Evolutionary conservation across 1,140 invertebrate genomes (phyloP).

Genomic region (Lasaia peninsularis): DNA sequence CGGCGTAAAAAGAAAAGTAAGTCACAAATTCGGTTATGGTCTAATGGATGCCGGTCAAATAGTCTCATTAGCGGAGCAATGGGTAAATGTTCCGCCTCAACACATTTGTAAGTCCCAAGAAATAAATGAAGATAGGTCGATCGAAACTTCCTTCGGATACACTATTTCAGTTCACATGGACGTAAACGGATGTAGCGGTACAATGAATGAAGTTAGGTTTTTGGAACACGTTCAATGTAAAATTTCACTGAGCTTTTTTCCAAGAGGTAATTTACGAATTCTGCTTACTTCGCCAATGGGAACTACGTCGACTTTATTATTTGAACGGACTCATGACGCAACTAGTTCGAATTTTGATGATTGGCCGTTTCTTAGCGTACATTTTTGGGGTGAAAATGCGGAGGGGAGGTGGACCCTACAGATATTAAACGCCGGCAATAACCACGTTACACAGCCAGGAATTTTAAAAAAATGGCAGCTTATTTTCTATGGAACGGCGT

Average conservation of each 20-base stretch:
- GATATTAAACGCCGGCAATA: constrained; percentile 91
- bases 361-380: constrained; percentile 97
- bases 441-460: constrained; percentile 88
- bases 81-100: constrained; percentile 96
- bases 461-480: constrained; percentile 94
- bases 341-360: constrained; percentile 95
- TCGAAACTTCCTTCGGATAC: constrained; percentile 85
- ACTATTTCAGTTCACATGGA: constrained; percentile 88
- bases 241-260: constrained; percentile 91
- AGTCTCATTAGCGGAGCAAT: constrained; percentile 92
- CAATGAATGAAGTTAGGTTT: constrained; percentile 92
- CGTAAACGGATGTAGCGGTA: constrained; percentile 89
- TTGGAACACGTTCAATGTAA: constrained; percentile 96
- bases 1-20: constrained; percentile 93
- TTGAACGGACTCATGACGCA: constrained; percentile 91
- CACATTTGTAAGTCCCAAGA: constrained; percentile 95
- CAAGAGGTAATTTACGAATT: constrained; percentile 91
- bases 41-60: constrained; percentile 96
- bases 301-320: constrained; percentile 91
- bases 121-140: constrained; percentile 88
- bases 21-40: constrained; percentile 97
- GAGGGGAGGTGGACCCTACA: constrained; percentile 94
- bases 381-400: constrained; percentile 96
- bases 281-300: constrained; percentile 92
- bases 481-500: constrained; percentile 92